Evolutionary conservation across 2,113 vertebrate genomes (phyloP).

Genomic region (Thalassoma bifasciatum): DNA sequence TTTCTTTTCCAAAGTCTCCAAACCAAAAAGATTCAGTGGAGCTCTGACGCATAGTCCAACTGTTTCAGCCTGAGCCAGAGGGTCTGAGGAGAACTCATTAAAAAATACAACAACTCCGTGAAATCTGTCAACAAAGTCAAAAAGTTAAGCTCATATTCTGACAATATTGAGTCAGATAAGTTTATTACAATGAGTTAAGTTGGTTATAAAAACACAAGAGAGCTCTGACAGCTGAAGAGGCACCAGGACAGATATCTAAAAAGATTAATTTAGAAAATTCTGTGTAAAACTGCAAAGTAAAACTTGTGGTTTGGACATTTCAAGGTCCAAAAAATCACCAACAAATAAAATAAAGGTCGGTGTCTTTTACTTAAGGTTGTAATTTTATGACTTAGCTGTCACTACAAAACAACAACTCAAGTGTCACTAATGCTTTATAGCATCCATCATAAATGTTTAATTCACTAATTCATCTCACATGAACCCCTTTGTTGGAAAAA

Average conservation of each 20-base stretch:
- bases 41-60: constrained; percentile 2
- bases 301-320: background rate
- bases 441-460: too few relatives aligned
- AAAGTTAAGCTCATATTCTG: background rate
- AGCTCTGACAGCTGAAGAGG: constrained; percentile 8
- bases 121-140: background rate
- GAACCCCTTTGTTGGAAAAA: too few relatives aligned
- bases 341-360: background rate
- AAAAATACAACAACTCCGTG: background rate
- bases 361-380: too few relatives aligned
- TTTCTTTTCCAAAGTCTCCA: constrained; percentile 38
- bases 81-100: background rate
- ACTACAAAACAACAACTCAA: too few relatives aligned
- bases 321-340: background rate
- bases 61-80: background rate
- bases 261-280: background rate
- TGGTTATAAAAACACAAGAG: constrained; percentile 44
- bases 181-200: constrained; percentile 26
- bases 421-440: too few relatives aligned
- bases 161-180: background rate
- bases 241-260: background rate
- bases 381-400: too few relatives aligned
- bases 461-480: too few relatives aligned
- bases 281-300: background rate
- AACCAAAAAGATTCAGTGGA: background rate